Conservation (phyloP, 1,140 invertebrate genomes). For the Cheumatopsyche charites region DNA sequence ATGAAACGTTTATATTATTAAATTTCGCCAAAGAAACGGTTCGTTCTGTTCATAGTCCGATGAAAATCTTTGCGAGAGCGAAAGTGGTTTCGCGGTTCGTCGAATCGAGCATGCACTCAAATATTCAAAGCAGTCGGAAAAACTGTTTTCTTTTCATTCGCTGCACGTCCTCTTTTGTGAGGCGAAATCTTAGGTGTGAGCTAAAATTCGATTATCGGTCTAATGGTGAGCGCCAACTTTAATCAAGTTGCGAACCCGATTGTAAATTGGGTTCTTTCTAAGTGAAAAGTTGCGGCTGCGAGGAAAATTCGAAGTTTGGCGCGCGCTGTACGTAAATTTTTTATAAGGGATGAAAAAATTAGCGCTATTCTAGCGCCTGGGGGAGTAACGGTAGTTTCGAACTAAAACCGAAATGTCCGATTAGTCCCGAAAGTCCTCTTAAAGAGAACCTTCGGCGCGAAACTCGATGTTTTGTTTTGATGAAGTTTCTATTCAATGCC, state of each 20-base stretch:
- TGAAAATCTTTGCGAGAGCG: not conserved
- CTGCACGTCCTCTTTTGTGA: constrained; percentile 3
- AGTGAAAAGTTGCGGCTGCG: no score
- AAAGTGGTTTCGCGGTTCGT: not conserved
- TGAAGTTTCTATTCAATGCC: not conserved
- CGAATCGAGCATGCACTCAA: constrained; percentile 1
- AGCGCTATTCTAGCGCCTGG: not conserved
- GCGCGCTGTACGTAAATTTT: not conserved
- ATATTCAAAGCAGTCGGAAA: constrained; percentile 8
- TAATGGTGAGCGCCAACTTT: constrained; percentile 5
- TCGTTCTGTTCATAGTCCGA: not conserved
- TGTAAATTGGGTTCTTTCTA: not conserved
- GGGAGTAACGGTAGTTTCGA: constrained; percentile 8
- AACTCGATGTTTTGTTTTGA: constrained; percentile 14
- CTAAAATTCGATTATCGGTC: constrained; percentile 5
- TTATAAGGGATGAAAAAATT: not conserved
- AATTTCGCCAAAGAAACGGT: not conserved
- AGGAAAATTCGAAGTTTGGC: no score
- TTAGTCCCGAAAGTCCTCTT: constrained; percentile 21
- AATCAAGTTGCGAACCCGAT: not conserved
- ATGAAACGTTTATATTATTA: constrained; percentile 7
- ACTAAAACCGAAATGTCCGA: constrained; percentile 18
- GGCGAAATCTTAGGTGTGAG: no score
- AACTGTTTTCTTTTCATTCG: not conserved
- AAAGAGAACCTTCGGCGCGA: not conserved